Evolutionary conservation across 2,888 invertebrate species (phyloP).

Genomic region (Tetragnatha montana): DNA sequence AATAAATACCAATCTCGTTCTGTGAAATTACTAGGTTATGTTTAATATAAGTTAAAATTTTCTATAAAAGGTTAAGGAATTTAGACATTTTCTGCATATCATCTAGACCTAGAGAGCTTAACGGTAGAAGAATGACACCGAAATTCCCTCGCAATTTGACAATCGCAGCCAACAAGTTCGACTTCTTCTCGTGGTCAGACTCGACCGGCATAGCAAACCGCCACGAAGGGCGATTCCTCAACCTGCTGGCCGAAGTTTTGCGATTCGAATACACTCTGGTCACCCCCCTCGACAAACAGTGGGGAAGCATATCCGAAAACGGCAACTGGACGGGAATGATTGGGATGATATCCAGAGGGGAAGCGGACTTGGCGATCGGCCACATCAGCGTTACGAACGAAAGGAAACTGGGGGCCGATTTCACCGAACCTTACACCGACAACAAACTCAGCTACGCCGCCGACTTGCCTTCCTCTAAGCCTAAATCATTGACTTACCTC

Average conservation of each 20-base stretch:
- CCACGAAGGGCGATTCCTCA: constrained; percentile 3
- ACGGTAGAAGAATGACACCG: not conserved
- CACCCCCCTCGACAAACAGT: not conserved
- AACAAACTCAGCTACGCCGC: not conserved
- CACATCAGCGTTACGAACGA: not conserved
- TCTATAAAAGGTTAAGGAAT: no score
- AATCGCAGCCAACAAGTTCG: not conserved
- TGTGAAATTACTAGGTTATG: no score
- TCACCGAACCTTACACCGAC: not conserved
- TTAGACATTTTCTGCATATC: no score
- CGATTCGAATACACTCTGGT: not conserved
- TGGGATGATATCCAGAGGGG: not conserved
- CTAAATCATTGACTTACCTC: not conserved
- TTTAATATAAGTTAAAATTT: no score
- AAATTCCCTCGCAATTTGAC: not conserved
- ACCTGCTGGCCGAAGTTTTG: not conserved
- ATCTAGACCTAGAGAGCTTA: no score
- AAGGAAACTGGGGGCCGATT: not conserved
- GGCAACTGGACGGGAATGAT: constrained; percentile 7
- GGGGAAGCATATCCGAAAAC: constrained; percentile 4
- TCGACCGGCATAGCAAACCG: not conserved
- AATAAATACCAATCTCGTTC: no score
- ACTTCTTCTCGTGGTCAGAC: not conserved
- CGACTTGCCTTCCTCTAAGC: not conserved
- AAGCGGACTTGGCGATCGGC: not conserved